Evolutionary conservation across 2,797 vertebrate species (phyloP).

Genomic region (Trematomus bernacchii): DNA sequence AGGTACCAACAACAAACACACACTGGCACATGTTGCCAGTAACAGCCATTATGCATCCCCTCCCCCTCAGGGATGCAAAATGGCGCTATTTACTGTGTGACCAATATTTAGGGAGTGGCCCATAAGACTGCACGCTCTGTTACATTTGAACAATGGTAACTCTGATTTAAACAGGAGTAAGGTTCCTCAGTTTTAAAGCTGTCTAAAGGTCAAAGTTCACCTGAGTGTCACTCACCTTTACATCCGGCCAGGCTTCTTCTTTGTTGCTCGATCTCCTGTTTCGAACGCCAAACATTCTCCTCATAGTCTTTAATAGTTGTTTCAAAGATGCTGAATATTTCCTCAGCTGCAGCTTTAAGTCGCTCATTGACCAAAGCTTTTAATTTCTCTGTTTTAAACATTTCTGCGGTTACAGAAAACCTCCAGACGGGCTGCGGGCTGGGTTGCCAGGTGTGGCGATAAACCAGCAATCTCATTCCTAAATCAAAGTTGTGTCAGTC

Average conservation of each 20-base stretch:
- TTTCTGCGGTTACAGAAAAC: conserved; percentile 9
- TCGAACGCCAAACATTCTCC: conserved; percentile 21
- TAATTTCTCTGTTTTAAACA: conserved; percentile 27
- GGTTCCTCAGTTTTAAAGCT: no score
- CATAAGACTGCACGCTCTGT: no score
- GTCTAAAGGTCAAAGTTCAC: background rate
- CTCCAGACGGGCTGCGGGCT: background rate
- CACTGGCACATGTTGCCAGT: background rate
- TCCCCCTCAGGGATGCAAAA: conserved; percentile 48
- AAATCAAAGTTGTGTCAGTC: no score
- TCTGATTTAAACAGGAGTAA: no score
- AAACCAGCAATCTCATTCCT: no score
- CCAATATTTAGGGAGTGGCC: background rate
- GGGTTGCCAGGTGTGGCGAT: no score
- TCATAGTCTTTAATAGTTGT: conserved; percentile 46
- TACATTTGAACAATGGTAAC: no score
- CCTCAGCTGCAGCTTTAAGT: conserved; percentile 47
- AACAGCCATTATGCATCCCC: conserved; percentile 61
- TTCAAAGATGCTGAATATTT: conserved; percentile 59
- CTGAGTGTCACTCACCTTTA: conserved; percentile 24
- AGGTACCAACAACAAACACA: background rate
- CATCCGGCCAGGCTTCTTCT: background rate
- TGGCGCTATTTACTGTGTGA: conserved; percentile 28
- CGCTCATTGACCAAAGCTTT: conserved; percentile 43
- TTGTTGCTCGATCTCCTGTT: conserved; percentile 5